These are phyloP conservation scores for Cynocephalus volans DNA, from an alignment of 2,113 vertebrate genomes.

Conservation along the genomic window DNA sequence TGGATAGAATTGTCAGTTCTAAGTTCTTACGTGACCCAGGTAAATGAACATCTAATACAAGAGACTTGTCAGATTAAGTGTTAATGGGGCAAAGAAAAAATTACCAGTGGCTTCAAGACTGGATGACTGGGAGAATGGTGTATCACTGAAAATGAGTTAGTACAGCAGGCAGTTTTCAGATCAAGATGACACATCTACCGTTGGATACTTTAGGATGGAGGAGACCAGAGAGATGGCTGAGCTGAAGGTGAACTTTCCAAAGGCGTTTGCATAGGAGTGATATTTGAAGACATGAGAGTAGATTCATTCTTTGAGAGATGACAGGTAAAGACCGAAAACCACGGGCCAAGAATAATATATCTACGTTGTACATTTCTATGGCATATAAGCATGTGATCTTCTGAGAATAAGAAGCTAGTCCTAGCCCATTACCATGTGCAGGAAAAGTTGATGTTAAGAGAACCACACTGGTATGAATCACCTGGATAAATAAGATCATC, in stretches of 20 bases:
- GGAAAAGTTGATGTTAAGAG: background rate
- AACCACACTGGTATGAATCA: background rate
- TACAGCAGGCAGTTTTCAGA: background rate
- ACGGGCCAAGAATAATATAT: background rate
- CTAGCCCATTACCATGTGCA: background rate
- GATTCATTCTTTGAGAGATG: background rate
- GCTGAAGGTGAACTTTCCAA: background rate
- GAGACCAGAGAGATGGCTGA: background rate
- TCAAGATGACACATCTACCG: background rate
- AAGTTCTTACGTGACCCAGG: background rate
- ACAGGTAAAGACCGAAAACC: conserved; percentile 5
- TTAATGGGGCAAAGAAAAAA: background rate
- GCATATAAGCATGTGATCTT: background rate
- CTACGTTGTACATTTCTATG: background rate
- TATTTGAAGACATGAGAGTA: background rate
- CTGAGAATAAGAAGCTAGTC: background rate
- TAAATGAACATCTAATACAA: background rate
- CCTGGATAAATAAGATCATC: background rate
- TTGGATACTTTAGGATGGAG: background rate
- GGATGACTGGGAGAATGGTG: background rate
- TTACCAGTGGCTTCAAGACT: background rate
- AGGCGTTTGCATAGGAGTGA: background rate
- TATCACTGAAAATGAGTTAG: background rate
- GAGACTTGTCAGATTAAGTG: background rate
- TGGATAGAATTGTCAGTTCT: background rate